Evolutionary conservation across 2,888 invertebrate genomes (phyloP).

Genomic region (Xanthostigma xanthostigma): DNA sequence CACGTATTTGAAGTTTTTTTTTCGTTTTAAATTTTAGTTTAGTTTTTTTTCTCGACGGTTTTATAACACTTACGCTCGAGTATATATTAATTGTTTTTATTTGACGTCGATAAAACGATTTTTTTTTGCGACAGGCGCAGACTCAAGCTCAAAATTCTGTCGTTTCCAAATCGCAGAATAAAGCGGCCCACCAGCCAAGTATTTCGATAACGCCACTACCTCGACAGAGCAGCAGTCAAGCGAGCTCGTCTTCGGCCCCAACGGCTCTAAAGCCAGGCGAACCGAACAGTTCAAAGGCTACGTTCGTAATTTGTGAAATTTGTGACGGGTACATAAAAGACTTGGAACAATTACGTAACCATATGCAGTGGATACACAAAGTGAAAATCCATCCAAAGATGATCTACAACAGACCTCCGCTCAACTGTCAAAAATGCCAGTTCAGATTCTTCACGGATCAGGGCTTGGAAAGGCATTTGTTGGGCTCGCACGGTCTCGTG

Average conservation of each 20-base stretch:
- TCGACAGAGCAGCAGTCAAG: conserved; percentile 38
- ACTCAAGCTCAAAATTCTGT: too few species aligned
- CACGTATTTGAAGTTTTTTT: too few species aligned
- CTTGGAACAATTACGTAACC: conserved; percentile 81
- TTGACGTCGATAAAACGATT: too few species aligned
- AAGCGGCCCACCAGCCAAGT: conserved; percentile 57
- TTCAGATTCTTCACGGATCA: conserved; percentile 95
- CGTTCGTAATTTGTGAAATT: conserved; percentile 90
- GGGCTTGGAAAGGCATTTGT: conserved; percentile 85
- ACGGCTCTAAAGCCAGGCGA: conserved; percentile 31
- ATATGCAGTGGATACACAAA: conserved; percentile 97
- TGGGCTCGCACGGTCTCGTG: conserved; percentile 87
- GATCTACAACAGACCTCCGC: conserved; percentile 86
- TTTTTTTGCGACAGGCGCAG: too few species aligned
- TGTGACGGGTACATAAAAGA: conserved; percentile 96
- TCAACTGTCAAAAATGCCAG: conserved; percentile 93
- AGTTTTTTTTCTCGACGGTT: too few species aligned
- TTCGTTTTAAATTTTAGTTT: too few species aligned
- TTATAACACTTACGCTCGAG: too few species aligned
- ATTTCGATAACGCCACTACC: conserved; percentile 83
- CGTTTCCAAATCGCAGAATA: conserved; percentile 4
- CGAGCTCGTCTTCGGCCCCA: conserved; percentile 25
- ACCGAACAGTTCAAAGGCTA: conserved; percentile 48
- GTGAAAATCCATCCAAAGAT: conserved; percentile 92
- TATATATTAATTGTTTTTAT: too few species aligned